These are phyloP conservation scores for Corythoichthys intestinalis DNA, from an alignment of 2,113 vertebrate species.

Conservation along the genomic window DNA sequence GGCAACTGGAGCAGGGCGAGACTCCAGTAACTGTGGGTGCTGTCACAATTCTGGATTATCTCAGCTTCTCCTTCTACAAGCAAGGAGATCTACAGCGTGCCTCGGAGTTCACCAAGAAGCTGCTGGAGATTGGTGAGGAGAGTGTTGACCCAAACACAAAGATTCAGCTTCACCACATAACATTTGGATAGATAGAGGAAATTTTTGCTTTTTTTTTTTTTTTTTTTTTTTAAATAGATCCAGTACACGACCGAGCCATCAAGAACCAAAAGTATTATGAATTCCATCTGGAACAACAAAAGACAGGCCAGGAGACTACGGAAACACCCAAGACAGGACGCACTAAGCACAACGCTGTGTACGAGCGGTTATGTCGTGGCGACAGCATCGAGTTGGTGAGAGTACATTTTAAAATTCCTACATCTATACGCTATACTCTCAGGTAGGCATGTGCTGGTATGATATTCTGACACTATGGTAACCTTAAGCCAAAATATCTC, in stretches of 20 bases:
- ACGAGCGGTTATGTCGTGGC: conserved; percentile 92
- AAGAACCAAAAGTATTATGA: conserved; percentile 95
- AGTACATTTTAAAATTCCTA: too few relatives aligned
- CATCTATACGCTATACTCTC: not conserved
- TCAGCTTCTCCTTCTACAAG: conserved; percentile 75
- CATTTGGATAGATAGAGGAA: too few relatives aligned
- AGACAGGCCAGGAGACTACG: conserved; percentile 45
- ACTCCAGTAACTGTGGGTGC: conserved; percentile 74
- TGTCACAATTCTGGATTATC: conserved; percentile 78
- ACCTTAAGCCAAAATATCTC: too few relatives aligned
- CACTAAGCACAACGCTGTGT: conserved; percentile 79
- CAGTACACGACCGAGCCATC: conserved; percentile 87
- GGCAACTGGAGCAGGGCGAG: conserved; percentile 83
- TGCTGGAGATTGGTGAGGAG: conserved; percentile 83
- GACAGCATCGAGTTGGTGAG: conserved; percentile 68
- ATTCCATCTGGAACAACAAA: conserved; percentile 86
- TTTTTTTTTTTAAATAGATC: conserved; percentile 77
- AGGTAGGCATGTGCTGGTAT: too few relatives aligned
- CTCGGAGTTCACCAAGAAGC: conserved; percentile 80
- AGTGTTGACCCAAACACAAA: too few relatives aligned
- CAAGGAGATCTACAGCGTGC: conserved; percentile 70
- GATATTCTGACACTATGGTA: too few relatives aligned
- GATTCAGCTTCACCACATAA: too few relatives aligned
- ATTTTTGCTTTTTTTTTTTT: not conserved
- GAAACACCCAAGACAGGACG: conserved; percentile 16